Evolutionary conservation across 2,888 invertebrate genomes (phyloP), one percentile per base, ranked within the genome.

Genomic region (Campoplex capitator): DNA sequence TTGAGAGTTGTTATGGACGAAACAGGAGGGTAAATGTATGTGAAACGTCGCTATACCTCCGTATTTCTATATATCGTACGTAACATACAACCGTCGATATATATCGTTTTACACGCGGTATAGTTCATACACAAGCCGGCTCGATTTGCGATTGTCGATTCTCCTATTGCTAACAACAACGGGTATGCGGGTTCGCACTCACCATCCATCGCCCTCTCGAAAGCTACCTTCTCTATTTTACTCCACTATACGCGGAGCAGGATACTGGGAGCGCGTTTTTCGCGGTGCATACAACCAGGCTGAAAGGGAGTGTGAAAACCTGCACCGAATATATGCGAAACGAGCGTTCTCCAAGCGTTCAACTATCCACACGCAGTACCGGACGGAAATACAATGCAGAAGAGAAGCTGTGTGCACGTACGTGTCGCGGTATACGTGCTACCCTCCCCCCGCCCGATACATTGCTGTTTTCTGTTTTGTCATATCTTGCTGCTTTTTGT

Each of bases 81-180:
- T 18, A 68, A 23, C 28, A 70, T 18, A 70, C 56, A 79, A 79
- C 58, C 45, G 9, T 38, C 56, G 28, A 42, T 78, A 23, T 80
- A 38, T 58, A 73, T 80, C 71, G 38, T 48, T 80, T 73, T 62
- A 62, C 45, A n/a, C 35, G 16, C 32, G 4, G 45, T 54, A 48
- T 32, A 51, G 48, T 18, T 23, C 67, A 75, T 65, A 79, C 83
- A 54, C 83, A 54, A 78, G 88, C 86, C 88, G 90, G 89, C 91
- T 92, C 91, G 86, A 88, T 88, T 93, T 91, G 90, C 92, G 91
- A 93, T 93, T 92, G 92, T 93, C 92, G 90, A 92, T 92, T 91
- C 91, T 92, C 75, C 67, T 91, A 91, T 91, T 92, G 92, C 91
- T 92, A 93, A 93, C 92, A 92, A 91, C 88, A 35, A 48, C 38